These are phyloP conservation scores for Plagiodera versicolora DNA, from an alignment of 2,888 invertebrate genomes.

Conservation along the genomic window DNA sequence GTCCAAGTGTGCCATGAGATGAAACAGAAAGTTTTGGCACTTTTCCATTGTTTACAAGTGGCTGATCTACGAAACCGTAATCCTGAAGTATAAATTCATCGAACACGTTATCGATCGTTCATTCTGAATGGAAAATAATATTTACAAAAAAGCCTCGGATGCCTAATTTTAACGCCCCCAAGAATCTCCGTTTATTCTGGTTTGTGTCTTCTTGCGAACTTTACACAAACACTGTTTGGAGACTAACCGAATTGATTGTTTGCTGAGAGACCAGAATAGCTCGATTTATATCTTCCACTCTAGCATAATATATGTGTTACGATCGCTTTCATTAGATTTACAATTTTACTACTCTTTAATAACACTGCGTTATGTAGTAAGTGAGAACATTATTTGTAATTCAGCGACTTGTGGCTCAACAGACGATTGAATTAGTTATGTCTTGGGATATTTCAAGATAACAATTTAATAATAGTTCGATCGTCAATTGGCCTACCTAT, in stretches of 20 bases:
- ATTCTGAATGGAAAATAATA: not conserved
- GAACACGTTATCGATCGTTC: not conserved
- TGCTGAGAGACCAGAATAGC: not conserved
- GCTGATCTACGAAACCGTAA: not conserved
- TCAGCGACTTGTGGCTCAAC: too few relatives aligned
- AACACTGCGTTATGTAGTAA: too few relatives aligned
- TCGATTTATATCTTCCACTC: too few relatives aligned
- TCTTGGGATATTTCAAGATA: too few relatives aligned
- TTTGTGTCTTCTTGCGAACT: not conserved
- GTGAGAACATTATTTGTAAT: too few relatives aligned
- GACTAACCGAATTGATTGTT: not conserved
- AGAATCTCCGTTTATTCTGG: not conserved
- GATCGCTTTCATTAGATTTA: too few relatives aligned
- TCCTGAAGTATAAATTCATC: not conserved
- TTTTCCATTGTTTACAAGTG: not conserved
- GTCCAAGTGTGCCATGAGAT: not conserved
- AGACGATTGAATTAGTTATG: too few relatives aligned
- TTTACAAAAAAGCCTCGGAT: not conserved
- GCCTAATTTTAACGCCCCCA: not conserved
- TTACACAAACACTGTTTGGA: not conserved
- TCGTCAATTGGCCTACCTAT: too few relatives aligned
- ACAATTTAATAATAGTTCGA: too few relatives aligned
- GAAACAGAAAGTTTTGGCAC: not conserved
- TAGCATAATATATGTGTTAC: too few relatives aligned
- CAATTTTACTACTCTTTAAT: too few relatives aligned